Conservation (phyloP, 1,140 invertebrate species). For the Danaus melanippus region DNA sequence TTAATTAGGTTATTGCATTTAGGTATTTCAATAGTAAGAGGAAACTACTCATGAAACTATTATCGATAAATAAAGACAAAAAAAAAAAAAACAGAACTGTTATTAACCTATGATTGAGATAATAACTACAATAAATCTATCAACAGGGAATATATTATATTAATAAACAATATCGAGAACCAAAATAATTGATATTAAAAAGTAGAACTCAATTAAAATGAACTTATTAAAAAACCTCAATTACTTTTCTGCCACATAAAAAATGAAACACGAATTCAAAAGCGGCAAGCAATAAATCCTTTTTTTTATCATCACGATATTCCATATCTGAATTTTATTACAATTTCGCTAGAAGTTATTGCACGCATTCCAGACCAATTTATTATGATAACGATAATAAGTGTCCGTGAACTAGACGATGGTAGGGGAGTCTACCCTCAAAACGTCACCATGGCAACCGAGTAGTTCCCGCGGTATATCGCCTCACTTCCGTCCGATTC, state of each 20-base stretch:
- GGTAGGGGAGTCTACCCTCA: conserved; percentile 38
- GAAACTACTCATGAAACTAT: too few species aligned
- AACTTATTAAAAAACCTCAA: conserved; percentile 3
- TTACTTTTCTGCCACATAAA: conserved; percentile 7
- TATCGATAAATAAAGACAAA: too few species aligned
- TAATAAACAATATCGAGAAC: too few species aligned
- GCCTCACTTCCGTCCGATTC: conserved; percentile 50
- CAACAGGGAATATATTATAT: too few species aligned
- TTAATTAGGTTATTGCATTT: too few species aligned
- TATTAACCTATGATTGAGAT: too few species aligned
- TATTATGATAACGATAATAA: conserved; percentile 67
- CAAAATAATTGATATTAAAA: too few species aligned
- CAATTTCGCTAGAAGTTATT: conserved; percentile 48
- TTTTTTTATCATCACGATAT: conserved; percentile 36
- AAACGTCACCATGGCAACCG: conserved; percentile 46
- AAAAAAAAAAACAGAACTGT: too few species aligned
- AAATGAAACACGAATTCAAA: conserved; percentile 19
- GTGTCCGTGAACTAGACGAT: conserved; percentile 61
- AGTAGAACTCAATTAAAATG: too few species aligned
- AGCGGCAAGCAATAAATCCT: conserved; percentile 20
- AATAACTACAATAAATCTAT: too few species aligned
- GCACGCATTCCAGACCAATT: conserved; percentile 61
- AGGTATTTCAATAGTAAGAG: too few species aligned
- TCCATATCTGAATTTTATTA: conserved; percentile 51
- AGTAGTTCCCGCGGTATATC: conserved; percentile 46